Base-by-base conservation (phyloP, 2,797 vertebrate species). In the Crypturellus tataupa region DNA sequence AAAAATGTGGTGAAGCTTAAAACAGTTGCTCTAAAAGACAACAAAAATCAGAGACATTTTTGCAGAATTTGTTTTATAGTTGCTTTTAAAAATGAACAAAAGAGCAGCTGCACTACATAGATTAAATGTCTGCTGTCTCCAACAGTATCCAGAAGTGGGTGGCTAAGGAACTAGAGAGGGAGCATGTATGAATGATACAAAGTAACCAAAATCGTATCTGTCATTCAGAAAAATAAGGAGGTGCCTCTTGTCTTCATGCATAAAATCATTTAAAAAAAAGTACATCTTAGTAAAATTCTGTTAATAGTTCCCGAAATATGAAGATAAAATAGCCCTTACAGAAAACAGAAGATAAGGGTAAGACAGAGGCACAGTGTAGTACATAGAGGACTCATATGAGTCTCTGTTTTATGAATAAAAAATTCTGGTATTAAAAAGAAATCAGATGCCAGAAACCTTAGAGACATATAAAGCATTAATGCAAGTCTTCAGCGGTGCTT, bases 61-160 rank as follows among this genome's bases (percentile, higher is more conserved):
- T 80, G 80, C 40, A 44, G 59, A 84, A 72, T 81, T 92, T 91
- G 51, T 21, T 80, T 91, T 84, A 55, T 72, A 71, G 42, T 33
- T 87, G 51, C 76, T 89, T 76, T 88, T 81, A 69, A 59, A 96
- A 89, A 76, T 31, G 12, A 93, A 93, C 77, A 94, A 91, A 96
- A 79, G 73, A 94, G 18, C 96, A 96, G 93, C 89, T 96, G 93
- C 80, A 51, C 33, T 62, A 37, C 37, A 7, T 35, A 76, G 72
- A 80, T 87, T 23, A 76, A 78, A 91, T 68, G 31, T 92, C 91
- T 93, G 1, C 31, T 76, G 33, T 77, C 60, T 93, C 81, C 13
- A 2, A 44, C 31, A n/a, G n/a, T 47, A 55, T 70, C 65, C 65
- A 94, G 75, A 91, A 93, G 24, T 12, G 9, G 5, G 59, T 89